Evolutionary conservation across 1,140 invertebrate genomes (phyloP).

Genomic region (Drosophila micromelanica): DNA sequence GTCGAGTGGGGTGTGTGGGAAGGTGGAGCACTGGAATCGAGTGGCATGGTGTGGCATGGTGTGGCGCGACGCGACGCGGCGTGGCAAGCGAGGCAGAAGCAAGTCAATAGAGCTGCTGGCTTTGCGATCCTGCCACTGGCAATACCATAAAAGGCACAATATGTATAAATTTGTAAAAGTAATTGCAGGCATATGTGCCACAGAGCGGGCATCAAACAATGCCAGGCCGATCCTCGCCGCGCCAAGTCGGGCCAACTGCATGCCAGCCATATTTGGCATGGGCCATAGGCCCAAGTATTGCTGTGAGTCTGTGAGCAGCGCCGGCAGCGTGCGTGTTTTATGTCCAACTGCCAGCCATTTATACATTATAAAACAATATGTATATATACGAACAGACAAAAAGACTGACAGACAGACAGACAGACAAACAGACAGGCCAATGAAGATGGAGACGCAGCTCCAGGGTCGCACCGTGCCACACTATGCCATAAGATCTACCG

Average conservation of each 20-base stretch:
- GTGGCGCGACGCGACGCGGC: neutral
- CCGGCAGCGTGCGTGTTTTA: conserved; percentile 73
- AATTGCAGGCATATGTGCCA: conserved; percentile 76
- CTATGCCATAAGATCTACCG: neutral
- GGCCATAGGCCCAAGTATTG: conserved; percentile 58
- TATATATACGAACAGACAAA: conserved; percentile 34
- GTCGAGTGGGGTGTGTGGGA: neutral
- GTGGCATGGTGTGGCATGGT: neutral
- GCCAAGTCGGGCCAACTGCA: conserved; percentile 37
- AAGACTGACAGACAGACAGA: conserved; percentile 35
- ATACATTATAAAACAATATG: conserved; percentile 82
- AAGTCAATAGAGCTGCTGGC: conserved; percentile 53
- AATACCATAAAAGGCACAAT: conserved; percentile 80
- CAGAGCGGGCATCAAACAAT: conserved; percentile 58
- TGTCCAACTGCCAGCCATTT: conserved; percentile 81
- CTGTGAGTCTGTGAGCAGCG: conserved; percentile 19
- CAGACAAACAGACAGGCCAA: conserved; percentile 16
- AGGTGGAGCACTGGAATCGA: neutral
- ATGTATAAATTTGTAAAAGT: conserved; percentile 84
- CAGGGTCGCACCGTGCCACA: conserved; percentile 33
- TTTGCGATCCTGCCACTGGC: conserved; percentile 61
- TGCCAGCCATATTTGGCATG: conserved; percentile 69
- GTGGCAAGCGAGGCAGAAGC: conserved; percentile 19
- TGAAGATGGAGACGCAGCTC: conserved; percentile 34
- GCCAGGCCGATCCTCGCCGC: conserved; percentile 27